Base-by-base conservation (phyloP, 2,797 vertebrate species). In the Melanotaenia parkinsoni region DNA sequence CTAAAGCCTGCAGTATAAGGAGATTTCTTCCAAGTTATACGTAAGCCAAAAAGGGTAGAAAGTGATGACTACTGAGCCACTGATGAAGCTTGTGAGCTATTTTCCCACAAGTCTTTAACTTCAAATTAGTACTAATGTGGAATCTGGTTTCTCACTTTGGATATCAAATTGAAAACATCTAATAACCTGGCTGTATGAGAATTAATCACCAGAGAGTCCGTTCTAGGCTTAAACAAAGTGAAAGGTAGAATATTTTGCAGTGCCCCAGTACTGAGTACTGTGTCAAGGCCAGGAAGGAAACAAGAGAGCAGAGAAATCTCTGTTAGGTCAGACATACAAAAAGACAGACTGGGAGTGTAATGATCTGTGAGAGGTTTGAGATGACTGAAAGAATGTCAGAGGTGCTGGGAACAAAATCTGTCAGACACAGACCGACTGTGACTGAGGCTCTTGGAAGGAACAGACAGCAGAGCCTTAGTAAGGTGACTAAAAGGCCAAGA, bases 401-500 rank as follows among this genome's bases (percentile, higher is more conserved):
- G 83, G 82, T 84, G 78, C 73, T 9, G 13, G 51, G 54, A 51
- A 76, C 70, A 72, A 77, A 80, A 80, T 87, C 78, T 60, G 85
- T 86, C 58, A 77, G 63, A 76, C 58, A 54, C 83, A 89, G 79
- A 87, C 90, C 67, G 79, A 74, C 73, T 79, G 82, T 85, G 76
- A 80, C 73, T 75, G 76, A 74, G 74, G 66, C 59, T 60, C 26
- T 28, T 18, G 54, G 16, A 57, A 18, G 60, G 80, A 83, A 70
- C 58, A 67, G 81, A 89, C 80, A 82, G 84, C 64, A 32, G 74
- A 72, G 70, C 70, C 76, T 90, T 81, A 88, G 88, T 86, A 79
- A 88, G 91, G 91, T 92, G 84, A 94, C 78, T 81, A 63, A 87
- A 83, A 84, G 91, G 90, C 85, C 76, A 80, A 83, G 89, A 91